Evolutionary conservation across 1,140 invertebrate genomes (phyloP).

Genomic region (Zaprionus taronus): DNA sequence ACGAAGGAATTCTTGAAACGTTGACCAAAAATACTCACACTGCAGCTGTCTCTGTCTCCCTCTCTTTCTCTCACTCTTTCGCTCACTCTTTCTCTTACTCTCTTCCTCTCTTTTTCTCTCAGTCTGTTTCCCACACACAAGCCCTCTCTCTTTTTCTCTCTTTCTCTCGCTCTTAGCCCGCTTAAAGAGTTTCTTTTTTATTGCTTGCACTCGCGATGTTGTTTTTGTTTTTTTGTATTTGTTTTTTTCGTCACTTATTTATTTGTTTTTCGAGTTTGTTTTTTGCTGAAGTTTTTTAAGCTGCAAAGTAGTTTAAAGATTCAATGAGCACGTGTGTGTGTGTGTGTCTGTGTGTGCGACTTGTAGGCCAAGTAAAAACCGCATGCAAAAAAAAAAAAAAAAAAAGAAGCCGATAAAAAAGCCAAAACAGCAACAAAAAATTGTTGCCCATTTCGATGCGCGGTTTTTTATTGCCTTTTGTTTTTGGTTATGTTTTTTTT

Average conservation of each 20-base stretch:
- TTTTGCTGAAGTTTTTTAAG: conserved; percentile 37
- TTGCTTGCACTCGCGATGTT: conserved; percentile 19
- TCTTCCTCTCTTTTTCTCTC: not conserved
- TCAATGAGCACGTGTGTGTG: conserved; percentile 8
- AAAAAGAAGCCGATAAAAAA: not conserved
- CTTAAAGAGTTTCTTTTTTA: conserved; percentile 17
- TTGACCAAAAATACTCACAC: conserved; percentile 72
- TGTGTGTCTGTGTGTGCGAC: conserved; percentile 17
- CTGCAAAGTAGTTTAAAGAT: conserved; percentile 40
- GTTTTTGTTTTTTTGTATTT: not conserved
- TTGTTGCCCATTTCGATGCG: conserved; percentile 41
- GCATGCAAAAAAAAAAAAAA: conserved; percentile 27
- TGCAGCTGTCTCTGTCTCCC: conserved; percentile 38
- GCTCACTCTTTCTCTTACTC: conserved; percentile 2
- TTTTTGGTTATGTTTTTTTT: conserved; percentile 22
- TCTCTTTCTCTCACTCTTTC: conserved; percentile 5
- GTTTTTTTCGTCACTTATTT: conserved; percentile 21
- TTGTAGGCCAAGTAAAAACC: conserved; percentile 43
- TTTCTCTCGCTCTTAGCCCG: not conserved
- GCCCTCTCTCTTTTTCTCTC: conserved; percentile 10
- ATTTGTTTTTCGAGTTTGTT: conserved; percentile 22
- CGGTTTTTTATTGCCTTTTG: conserved; percentile 44
- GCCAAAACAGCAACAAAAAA: conserved; percentile 10
- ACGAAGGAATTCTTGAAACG: conserved; percentile 34
- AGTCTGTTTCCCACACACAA: conserved; percentile 10